Evolutionary conservation across 2,113 vertebrate genomes (phyloP), one percentile per base, ranked within the genome.

Genomic region (Penelope pileata): DNA sequence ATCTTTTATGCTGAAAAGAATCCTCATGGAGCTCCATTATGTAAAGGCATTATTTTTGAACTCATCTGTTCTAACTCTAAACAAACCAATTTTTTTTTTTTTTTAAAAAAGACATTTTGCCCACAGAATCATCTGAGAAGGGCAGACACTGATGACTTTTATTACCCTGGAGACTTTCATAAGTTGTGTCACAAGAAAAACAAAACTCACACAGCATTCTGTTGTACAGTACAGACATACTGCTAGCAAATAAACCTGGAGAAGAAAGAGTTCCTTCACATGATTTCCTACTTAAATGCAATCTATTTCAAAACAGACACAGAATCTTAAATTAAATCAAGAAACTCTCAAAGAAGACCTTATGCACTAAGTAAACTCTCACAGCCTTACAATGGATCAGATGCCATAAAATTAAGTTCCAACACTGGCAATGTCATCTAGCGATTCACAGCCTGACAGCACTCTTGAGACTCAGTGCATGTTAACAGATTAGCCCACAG

Each of bases 391-490:
- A 10, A 7, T 7, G 4, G 19, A 73, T 40, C n/a, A 79, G 5
- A 17, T 24, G 2, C 56, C 7, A 3, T 4, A 68, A 29, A 42
- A 66, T 56, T 36, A 45, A 82, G 18, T 48, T 54, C 83, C 43
- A 59, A 34, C 7, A 42, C 16, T 36, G 2, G 10, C 80, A 45
- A 12, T 42, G 7, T 3, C 45, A 22, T 59, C 3, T 51, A 66
- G 17, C 2, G 4, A 86, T 29, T 21, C 4, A 2, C 36, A 83
- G 63, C 27, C 32, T 32, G 16, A 32, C 29, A 74, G 11, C 63
- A 66, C 29, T n/a, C 23, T 32, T 0, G 2, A 50, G 26, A 54
- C 29, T 15, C 5, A 5, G 18, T 38, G 7, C 12, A 60, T 1
- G 1, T 42, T 62, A 43, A 47, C 53, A 68, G 11, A 74, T 23